These are phyloP conservation scores for Rhinopomastus cyanomelas DNA, from an alignment of 2,113 vertebrate species.

Conservation along the genomic window DNA sequence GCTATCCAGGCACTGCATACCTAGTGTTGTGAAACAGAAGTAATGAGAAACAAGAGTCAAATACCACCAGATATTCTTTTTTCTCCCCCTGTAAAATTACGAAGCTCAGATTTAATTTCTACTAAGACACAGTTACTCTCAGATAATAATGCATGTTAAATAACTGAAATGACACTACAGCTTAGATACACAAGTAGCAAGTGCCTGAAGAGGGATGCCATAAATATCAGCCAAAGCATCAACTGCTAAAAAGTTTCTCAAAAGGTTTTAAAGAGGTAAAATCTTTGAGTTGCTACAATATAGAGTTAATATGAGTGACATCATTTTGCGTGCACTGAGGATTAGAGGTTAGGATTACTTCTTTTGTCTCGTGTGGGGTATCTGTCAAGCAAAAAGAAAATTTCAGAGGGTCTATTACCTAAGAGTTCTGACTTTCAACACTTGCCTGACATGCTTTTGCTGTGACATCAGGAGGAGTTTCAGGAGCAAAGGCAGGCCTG, in stretches of 20 bases:
- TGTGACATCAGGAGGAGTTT: constrained; percentile 90
- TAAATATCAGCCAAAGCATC: background rate
- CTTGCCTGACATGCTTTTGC: constrained; percentile 93
- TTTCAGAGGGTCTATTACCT: background rate
- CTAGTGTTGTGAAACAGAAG: constrained; percentile 69
- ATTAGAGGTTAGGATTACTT: background rate
- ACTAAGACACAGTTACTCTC: background rate
- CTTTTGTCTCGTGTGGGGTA: background rate
- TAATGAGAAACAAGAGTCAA: constrained; percentile 9
- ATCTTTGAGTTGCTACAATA: background rate
- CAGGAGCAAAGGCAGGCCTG: constrained; percentile 88
- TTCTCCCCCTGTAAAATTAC: background rate
- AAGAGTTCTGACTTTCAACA: constrained; percentile 34
- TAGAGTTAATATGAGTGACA: background rate
- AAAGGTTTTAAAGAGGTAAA: background rate
- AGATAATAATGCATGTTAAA: background rate
- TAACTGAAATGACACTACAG: background rate
- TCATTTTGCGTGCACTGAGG: background rate
- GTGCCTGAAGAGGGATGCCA: background rate
- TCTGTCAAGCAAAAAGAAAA: background rate
- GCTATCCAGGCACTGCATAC: constrained; percentile 95
- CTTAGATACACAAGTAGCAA: background rate
- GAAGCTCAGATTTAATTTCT: background rate
- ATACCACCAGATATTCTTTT: background rate
- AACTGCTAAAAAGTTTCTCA: background rate